These are phyloP conservation scores for Perdita meconis DNA, from an alignment of 2,888 invertebrate genomes.

Conservation along the genomic window DNA sequence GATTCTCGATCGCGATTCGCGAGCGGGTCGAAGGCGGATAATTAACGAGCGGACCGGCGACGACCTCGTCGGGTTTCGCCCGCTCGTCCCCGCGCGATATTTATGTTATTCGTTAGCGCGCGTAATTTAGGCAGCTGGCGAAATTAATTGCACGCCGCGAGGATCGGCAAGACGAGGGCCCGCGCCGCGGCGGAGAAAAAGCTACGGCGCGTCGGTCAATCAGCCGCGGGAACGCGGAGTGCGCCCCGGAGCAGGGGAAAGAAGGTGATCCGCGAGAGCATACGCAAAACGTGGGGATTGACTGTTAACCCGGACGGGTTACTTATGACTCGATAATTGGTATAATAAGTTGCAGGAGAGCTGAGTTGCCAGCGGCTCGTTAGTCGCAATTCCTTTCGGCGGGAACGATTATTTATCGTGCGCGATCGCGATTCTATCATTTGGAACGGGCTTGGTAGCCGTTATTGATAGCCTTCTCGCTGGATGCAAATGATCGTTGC, in stretches of 20 bases:
- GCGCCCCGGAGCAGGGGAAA: slow-evolving; percentile 10
- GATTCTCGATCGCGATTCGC: slow-evolving; percentile 30
- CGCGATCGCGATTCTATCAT: slow-evolving; percentile 50
- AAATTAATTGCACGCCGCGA: slow-evolving; percentile 61
- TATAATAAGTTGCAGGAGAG: slow-evolving; percentile 60
- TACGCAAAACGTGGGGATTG: slow-evolving; percentile 48
- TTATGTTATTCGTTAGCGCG: slow-evolving; percentile 61
- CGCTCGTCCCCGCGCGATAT: slow-evolving; percentile 48
- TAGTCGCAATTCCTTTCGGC: slow-evolving; percentile 60
- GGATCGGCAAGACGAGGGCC: slow-evolving; percentile 2
- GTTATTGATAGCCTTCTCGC: slow-evolving; percentile 49
- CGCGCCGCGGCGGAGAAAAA: neutral
- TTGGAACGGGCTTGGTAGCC: slow-evolving; percentile 42
- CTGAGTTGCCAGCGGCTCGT: slow-evolving; percentile 47
- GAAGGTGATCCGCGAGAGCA: slow-evolving; percentile 43
- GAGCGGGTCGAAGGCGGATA: slow-evolving; percentile 58
- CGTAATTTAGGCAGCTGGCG: slow-evolving; percentile 46
- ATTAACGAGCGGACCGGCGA: slow-evolving; percentile 60
- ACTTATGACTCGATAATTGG: slow-evolving; percentile 60
- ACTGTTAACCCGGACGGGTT: slow-evolving; percentile 52
- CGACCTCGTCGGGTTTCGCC: slow-evolving; percentile 50
- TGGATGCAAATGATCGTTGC: slow-evolving; percentile 24
- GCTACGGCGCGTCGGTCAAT: slow-evolving; percentile 40
- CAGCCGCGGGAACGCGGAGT: slow-evolving; percentile 29
- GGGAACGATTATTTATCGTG: slow-evolving; percentile 58